A percentile compares a stretch with the other conserved stretches of the same genome.
These are phyloP conservation scores for Ictidomys tridecemlineatus DNA, from an alignment of 2,113 vertebrate genomes.

Conservation along the genomic window DNA sequence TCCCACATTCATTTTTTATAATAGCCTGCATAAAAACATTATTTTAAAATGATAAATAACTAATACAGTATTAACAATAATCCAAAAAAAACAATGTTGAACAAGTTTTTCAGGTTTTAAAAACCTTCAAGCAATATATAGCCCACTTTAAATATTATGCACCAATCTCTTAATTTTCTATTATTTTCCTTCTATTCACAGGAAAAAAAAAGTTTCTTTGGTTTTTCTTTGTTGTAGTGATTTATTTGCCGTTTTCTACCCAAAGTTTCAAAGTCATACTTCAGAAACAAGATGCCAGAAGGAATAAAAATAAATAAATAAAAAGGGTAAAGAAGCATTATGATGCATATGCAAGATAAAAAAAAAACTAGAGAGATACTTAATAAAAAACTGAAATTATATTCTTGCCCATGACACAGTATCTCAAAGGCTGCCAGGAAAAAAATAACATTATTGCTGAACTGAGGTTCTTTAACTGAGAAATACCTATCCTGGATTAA, in stretches of 20 bases:
- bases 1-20: not conserved
- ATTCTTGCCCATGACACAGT: not conserved
- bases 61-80: not conserved
- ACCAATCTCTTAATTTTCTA: not conserved
- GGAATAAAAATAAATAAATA: slow-evolving; percentile 16
- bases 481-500: not conserved
- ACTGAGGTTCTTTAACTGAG: not conserved
- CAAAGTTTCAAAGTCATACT: slow-evolving; percentile 5
- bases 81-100: not conserved
- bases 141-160: not conserved
- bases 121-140: not conserved
- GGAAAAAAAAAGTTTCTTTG: not conserved
- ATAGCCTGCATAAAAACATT: not conserved
- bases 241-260: not conserved
- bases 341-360: not conserved
- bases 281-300: slow-evolving; percentile 5
- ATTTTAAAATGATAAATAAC: slow-evolving; percentile 1
- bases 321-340: not conserved
- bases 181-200: not conserved
- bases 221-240: not conserved
- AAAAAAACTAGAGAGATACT: slow-evolving; percentile 17
- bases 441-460: not conserved
- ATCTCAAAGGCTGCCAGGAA: not conserved
- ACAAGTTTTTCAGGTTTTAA: not conserved
- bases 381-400: not conserved